Base-by-base conservation (phyloP, 2,113 vertebrate genomes). In the Sorex araneus region DNA sequence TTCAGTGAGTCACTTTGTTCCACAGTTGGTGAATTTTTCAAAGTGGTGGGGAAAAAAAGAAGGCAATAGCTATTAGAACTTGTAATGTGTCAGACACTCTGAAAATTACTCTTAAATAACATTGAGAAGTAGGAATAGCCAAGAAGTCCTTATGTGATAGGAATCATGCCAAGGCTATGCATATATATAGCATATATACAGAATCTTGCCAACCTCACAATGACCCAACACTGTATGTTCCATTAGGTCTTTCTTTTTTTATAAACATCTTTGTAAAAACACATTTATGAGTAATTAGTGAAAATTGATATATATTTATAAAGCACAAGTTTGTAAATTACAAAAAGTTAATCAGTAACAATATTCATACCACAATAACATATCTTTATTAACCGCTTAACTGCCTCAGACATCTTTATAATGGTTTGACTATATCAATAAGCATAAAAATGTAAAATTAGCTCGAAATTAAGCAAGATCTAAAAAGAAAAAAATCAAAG, bases 401-500 rank as follows among this genome's bases (percentile, higher is more conserved):
- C 30, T 88, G 43, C 30, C 32, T 92, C 15, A 73, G 16, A 57
- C 18, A 89, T 13, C 64, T 81, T 47, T 80, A 8, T 70, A 74
- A 43, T 60, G 87, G 4, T 67, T 50, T 74, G 2, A 91, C 10
- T 77, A 36, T 64, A 75, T 84, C 86, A 69, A 45, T 89, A 90
- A 57, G 40, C 74, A 74, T n/a, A 77, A 94, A 89, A 79, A 71
- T 66, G 3, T 2, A 91, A 85, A 90, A 92, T 57, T 82, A 90
- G 70, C 83, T 67, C 92, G 71, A 90, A 92, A 79, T 95, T n/a
- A 92, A 92, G 54, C n/a, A 81, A 83, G 8, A 47, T 4, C 93
- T 21, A 60, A 60, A 60, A 60, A 60, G 18, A 77, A 81, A 80
- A 93, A 16, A 90, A 34, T 83, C 54, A 40, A 93, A 78, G 25